Evolutionary conservation across 2,113 vertebrate species (phyloP), one percentile per base, ranked within the genome.

Genomic region (Serilophus lunatus): DNA sequence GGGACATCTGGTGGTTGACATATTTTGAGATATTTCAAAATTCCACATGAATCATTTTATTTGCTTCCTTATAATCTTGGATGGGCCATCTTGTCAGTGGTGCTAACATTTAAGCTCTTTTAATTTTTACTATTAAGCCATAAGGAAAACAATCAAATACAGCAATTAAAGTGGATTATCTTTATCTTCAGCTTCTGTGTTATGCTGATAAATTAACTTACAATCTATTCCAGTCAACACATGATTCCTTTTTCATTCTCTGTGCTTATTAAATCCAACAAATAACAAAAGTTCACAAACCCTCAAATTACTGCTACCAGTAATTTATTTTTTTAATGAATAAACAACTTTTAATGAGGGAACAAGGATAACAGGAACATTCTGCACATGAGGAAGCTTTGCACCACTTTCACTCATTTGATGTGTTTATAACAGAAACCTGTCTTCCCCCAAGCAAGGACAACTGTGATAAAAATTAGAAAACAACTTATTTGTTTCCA

Each of bases 1-100:
- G 77, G 86, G 94, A 93, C 96, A 96, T 97, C 94, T 96, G 95
- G 79, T 86, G 88, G 79, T 83, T 97, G 94, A 78, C 82, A 92
- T 83, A 86, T 92, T 96, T 96, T 88, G 94, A 82, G 76, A 90
- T 53, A 82, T 88, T 92, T 94, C 82, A 93, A 72, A 95, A 96
- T 96, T 96, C 90, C 72, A 68, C 82, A 86, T 93, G 94, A 96
- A 93, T 95, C 88, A 94, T 75, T 95, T 95, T 92, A 88, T 95
- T 96, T 96, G 90, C 85, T 93, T 90, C 82, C 40, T 78, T 86
- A 22, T 81, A 95, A 85, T 93, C 92, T 93, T 92, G 88, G 86
- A 88, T 86, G 90, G 71, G 29, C 82, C 88, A 88, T 95, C 93
- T 83, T 95, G 85, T 90, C 82, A 86, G 71, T 81, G 59, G 75